Evolutionary conservation across 2,113 vertebrate genomes (phyloP).

Genomic region (Atherinomorus stipes): DNA sequence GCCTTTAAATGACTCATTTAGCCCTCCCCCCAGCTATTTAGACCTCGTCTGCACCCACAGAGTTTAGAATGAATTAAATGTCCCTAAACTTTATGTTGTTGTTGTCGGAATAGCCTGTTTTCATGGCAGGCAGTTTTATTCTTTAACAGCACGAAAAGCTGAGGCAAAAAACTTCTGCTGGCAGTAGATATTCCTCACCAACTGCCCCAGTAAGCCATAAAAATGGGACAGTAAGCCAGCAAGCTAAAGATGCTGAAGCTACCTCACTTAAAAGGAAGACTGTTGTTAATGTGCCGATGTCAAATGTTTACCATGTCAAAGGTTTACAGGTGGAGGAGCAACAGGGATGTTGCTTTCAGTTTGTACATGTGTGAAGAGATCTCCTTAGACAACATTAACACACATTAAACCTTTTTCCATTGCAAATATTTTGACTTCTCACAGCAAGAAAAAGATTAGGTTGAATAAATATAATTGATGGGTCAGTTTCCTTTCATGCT

Average conservation of each 20-base stretch:
- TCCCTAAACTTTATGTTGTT: background rate
- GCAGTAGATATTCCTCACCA: background rate
- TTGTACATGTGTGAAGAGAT: background rate
- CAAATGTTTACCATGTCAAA: slow-evolving; percentile 10
- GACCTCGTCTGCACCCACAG: background rate
- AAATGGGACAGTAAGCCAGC: slow-evolving; percentile 13
- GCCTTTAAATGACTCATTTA: slow-evolving; percentile 10
- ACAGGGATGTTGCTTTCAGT: background rate
- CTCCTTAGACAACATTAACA: background rate
- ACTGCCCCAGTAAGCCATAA: background rate
- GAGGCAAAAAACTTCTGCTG: background rate
- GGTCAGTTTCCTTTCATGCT: background rate
- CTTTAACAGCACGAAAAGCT: slow-evolving; percentile 1
- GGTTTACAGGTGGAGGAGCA: background rate
- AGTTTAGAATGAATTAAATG: background rate
- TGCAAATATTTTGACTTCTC: background rate
- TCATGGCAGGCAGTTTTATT: background rate
- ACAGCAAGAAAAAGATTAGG: background rate
- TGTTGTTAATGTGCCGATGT: slow-evolving; percentile 10
- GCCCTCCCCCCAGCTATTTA: slow-evolving; percentile 2
- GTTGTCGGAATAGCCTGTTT: background rate
- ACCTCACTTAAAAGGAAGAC: background rate
- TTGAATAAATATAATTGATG: slow-evolving; percentile 1
- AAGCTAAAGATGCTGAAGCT: background rate
- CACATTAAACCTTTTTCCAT: background rate